phyloP scores from a whole-genome alignment of 92 coral and sea anemone genomes.

The Metridium senile region DNA sequence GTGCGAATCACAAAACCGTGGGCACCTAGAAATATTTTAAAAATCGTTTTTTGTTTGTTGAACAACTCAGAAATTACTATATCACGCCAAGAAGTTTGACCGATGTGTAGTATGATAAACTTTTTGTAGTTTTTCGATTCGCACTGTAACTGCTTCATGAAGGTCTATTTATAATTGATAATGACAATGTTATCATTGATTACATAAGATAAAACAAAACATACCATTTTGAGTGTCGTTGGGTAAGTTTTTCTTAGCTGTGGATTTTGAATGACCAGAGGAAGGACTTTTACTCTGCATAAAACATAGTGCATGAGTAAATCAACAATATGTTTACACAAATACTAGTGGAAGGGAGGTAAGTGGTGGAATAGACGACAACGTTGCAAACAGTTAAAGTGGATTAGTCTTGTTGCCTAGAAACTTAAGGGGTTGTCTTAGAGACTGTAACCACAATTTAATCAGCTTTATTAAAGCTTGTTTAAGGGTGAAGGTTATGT shows the following conservation, averaged over 20 bases:
- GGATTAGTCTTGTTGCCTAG: background rate
- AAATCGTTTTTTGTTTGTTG: too few relatives aligned
- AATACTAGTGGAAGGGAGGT: background rate
- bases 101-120: too few relatives aligned
- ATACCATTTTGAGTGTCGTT: conserved; percentile 76
- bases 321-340: background rate
- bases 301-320: conserved; percentile 29
- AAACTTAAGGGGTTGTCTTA: background rate
- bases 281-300: conserved; percentile 75
- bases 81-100: too few relatives aligned
- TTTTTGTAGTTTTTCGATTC: too few relatives aligned
- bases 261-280: conserved; percentile 73
- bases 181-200: background rate
- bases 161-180: background rate
- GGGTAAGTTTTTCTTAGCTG: conserved; percentile 53
- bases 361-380: background rate
- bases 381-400: conserved; percentile 30
- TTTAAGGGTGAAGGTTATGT: too few relatives aligned
- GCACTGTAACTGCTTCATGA: too few relatives aligned
- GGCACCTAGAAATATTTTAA: too few relatives aligned
- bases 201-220: conserved; percentile 21
- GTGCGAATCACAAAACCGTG: too few relatives aligned
- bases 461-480: too few relatives aligned
- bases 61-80: too few relatives aligned
- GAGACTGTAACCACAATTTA: too few relatives aligned